Percentiles rank a stretch among this genome's conserved stretches.
phyloP scores from a whole-genome alignment of 2,888 invertebrate species.

The Digitonthophagus gazella region DNA sequence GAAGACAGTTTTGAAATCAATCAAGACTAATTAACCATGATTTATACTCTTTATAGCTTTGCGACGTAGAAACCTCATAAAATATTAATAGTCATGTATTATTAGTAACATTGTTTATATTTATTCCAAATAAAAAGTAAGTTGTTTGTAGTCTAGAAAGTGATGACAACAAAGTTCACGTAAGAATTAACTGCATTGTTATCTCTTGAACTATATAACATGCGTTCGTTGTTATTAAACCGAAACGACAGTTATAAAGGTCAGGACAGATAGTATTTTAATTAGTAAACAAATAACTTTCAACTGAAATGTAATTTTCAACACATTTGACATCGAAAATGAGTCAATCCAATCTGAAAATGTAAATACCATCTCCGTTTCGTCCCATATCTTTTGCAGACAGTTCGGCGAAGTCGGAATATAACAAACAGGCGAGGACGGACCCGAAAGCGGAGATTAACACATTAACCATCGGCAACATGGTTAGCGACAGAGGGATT shows the following conservation, averaged over 20 bases:
- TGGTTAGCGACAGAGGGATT: slow-evolving; percentile 25
- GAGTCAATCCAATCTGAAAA: neutral
- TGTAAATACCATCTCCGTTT: slow-evolving; percentile 1
- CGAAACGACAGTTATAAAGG: neutral
- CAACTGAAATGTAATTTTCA: neutral
- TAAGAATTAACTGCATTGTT: neutral
- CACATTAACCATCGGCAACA: slow-evolving; percentile 30
- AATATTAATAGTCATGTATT: too few species aligned
- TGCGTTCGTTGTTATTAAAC: neutral
- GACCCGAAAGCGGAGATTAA: slow-evolving; percentile 30
- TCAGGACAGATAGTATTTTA: neutral
- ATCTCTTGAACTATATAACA: neutral
- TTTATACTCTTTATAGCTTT: neutral
- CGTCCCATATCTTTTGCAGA: slow-evolving; percentile 1
- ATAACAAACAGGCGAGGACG: neutral
- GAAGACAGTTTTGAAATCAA: neutral
- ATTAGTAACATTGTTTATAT: too few species aligned
- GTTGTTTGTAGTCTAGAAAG: too few species aligned
- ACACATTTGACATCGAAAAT: too few species aligned
- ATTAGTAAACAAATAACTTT: neutral
- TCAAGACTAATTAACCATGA: neutral
- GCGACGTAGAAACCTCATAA: neutral
- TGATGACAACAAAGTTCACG: neutral
- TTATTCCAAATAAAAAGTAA: too few species aligned
- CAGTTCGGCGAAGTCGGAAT: slow-evolving; percentile 26